Evolutionary conservation across 2,113 vertebrate genomes (phyloP), one percentile per base, ranked within the genome.

Genomic region (Haliaeetus leucogaster): DNA sequence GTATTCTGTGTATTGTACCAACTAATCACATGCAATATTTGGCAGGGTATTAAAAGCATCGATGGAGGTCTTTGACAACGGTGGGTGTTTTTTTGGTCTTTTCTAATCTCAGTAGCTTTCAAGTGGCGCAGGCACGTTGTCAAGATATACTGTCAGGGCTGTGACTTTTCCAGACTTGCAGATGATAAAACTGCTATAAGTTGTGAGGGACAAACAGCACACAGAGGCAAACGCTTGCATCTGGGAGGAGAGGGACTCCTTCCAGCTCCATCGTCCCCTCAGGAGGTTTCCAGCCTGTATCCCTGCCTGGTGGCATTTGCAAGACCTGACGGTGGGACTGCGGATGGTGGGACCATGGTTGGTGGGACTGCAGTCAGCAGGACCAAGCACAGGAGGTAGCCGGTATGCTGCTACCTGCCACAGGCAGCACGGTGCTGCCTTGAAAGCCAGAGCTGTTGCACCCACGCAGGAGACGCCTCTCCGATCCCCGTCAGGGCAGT

Each of bases 11-110:
- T 62, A 53, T 82, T 93, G 40, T 90, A 93, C 65, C 91, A 90
- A 36, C 68, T 95, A 94, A 96, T 88, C 62, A 87, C 81, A 85
- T 27, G 65, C 7, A 38, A 55, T 52, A 43, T 61, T 95, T 97
- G 93, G 93, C 94, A 95, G 58, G 29, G 71, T 63, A 86, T 88
- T 90, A 96, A 93, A 95, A 96, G 91, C 93, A 62, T n/a, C 0
- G 5, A 68, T 63, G 96, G 91, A 90, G 71, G 91, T 91, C 84
- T 94, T 79, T 80, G 61, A 94, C 93, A 85, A 58, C 0, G 0
- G 21, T 40, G n/a, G 23, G 10, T 40, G 1, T 5, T 40, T 58
- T 56, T 86, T 62, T 36, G 29, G 50, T 61, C 53, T 89, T 76
- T 93, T 80, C 67, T 43, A 58, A 95, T 87, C 74, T 76, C 55